Conservation (phyloP, 1,140 invertebrate species). For the Portunus trituberculatus region DNA sequence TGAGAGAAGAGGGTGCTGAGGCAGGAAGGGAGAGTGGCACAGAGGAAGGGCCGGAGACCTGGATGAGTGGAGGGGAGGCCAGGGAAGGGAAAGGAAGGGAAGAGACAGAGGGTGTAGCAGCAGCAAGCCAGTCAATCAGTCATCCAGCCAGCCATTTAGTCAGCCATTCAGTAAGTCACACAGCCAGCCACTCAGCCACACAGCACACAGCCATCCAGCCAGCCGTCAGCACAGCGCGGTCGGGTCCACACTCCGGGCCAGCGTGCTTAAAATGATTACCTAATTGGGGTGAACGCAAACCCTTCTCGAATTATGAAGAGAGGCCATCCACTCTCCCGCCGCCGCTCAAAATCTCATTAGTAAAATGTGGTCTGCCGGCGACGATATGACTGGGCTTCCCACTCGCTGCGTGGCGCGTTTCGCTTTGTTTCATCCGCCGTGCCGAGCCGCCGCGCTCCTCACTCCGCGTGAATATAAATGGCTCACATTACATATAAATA, state of each 20-base stretch:
- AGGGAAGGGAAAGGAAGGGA: background rate
- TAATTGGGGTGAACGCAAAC: slow-evolving; percentile 69
- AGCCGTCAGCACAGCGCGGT: background rate
- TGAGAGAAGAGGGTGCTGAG: too few species aligned
- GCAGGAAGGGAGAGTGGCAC: background rate
- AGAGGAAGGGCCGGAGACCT: background rate
- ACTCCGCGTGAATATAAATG: background rate
- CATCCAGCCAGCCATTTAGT: background rate
- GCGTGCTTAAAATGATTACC: slow-evolving; percentile 70
- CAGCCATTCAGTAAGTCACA: too few species aligned
- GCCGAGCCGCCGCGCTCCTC: background rate
- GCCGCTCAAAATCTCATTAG: slow-evolving; percentile 73
- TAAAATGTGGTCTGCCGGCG: slow-evolving; percentile 69
- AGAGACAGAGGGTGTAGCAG: background rate
- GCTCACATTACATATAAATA: background rate
- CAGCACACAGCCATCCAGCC: too few species aligned
- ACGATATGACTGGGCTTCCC: slow-evolving; percentile 52
- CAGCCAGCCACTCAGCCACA: too few species aligned
- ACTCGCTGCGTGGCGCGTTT: background rate
- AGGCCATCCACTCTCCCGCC: slow-evolving; percentile 49
- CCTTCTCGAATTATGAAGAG: slow-evolving; percentile 65
- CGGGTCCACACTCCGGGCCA: background rate
- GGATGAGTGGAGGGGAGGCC: background rate
- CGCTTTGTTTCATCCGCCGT: background rate
- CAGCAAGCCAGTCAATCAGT: background rate